Base-by-base conservation (phyloP, 2,797 vertebrate genomes). In the Enteromius treurensis region DNA sequence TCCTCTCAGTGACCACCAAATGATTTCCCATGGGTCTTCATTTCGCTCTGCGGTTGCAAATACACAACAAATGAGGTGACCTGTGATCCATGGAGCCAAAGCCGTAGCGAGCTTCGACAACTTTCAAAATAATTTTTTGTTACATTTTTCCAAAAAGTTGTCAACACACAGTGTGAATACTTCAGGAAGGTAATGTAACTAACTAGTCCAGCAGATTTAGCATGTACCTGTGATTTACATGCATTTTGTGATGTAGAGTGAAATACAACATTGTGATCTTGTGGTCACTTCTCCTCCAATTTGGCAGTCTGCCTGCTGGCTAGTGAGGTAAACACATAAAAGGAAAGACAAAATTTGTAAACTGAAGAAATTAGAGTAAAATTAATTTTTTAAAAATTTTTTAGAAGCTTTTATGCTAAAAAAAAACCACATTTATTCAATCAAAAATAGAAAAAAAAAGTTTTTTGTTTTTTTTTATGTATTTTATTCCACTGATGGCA, bases 11-110 rank as follows among this genome's bases (percentile, higher is more conserved):
- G 80, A 14, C 42, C 60, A 51, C 51, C 62, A 55, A 75, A 55
- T 82, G 49, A 82, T 82, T 82, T 82, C 80, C 80, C 71, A 76
- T 45, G 60, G 68, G 80, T 42, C 47, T 76, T 53, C 13, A 19
- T 82, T 77, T 82, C 17, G 40, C 45, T 67, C 42, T 32, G 70
- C 1, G 60, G 60, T 82, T n/a, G 17, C 60, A 67, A 75, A 53
- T 55, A 67, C 62, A 76, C 34, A 67, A 55, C 71, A 82, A 82
- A 82, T 68, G 62, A 82, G 62, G 32, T 76, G 71, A 77, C 47
- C 81, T 17, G 11, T 68, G 47, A 82, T 67, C 47, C 34, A 42
- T 26, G 4, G 60, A 42, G 62, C 62, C 23, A 68, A 82, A 40
- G 42, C 7, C 14, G 29, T 5, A 3, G 26, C 6, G 0, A 32